A percentile compares a stretch with the other conserved stretches of the same genome.
These are phyloP conservation scores for Chunga burmeisteri DNA, from an alignment of 2,113 vertebrate genomes.

Conservation along the genomic window DNA sequence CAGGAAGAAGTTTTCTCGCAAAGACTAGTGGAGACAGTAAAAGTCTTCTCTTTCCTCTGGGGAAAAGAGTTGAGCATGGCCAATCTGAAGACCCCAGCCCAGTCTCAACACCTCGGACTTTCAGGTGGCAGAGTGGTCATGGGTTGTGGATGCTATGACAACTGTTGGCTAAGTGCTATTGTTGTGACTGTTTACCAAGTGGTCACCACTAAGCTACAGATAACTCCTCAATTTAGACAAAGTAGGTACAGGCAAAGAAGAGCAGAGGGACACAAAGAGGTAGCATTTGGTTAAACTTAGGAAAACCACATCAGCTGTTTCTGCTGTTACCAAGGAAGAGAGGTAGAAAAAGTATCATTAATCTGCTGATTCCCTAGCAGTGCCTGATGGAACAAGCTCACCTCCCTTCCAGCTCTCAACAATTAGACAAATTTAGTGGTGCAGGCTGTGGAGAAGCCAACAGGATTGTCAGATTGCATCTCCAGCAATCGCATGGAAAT, in stretches of 20 bases:
- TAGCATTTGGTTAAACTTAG: background rate
- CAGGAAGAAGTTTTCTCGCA: background rate
- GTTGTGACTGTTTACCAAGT: background rate
- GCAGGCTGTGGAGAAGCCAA: background rate
- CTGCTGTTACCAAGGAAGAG: background rate
- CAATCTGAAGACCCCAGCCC: background rate
- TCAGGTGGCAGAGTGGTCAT: background rate
- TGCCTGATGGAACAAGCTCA: background rate
- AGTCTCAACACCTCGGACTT: background rate
- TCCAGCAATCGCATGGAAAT: background rate
- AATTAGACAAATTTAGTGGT: background rate
- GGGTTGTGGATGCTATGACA: background rate
- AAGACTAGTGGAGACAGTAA: background rate
- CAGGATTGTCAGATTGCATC: background rate
- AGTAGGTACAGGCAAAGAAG: background rate
- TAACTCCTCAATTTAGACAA: background rate
- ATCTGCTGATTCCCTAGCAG: background rate
- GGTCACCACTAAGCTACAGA: background rate
- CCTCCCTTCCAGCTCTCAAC: background rate
- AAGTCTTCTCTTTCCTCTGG: background rate
- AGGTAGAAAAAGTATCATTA: background rate
- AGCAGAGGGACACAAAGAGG: background rate
- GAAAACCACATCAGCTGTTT: background rate
- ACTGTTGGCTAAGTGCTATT: background rate
- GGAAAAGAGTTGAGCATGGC: background rate